Evolutionary conservation across 2,113 vertebrate genomes (phyloP).

Genomic region (Stigmatopora argus): DNA sequence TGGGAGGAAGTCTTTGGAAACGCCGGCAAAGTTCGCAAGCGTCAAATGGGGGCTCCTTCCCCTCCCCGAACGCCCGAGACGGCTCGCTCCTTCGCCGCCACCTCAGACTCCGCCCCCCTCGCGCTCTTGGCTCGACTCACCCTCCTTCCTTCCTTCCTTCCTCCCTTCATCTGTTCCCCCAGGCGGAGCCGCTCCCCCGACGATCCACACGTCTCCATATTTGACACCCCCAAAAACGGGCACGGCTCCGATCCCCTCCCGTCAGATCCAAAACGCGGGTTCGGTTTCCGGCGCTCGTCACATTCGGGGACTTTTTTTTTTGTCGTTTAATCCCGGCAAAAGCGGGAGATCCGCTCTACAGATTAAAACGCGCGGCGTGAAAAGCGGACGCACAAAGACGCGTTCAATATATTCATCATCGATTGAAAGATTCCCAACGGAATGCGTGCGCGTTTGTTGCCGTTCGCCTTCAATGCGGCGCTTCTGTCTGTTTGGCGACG

Average conservation of each 20-base stretch:
- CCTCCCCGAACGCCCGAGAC: constrained; percentile 61
- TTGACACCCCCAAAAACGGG: constrained; percentile 72
- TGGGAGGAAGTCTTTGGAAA: constrained; percentile 73
- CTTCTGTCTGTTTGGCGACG: constrained; percentile 34
- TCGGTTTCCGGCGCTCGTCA: constrained; percentile 71
- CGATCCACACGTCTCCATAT: constrained; percentile 74
- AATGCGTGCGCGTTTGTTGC: constrained; percentile 42
- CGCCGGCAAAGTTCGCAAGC: constrained; percentile 71
- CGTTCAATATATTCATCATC: constrained; percentile 30
- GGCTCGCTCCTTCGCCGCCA: constrained; percentile 59
- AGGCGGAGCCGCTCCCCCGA: constrained; percentile 71
- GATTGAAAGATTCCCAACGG: constrained; percentile 41
- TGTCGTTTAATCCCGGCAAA: constrained; percentile 59
- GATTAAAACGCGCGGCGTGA: constrained; percentile 62
- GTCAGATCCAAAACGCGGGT: constrained; percentile 68
- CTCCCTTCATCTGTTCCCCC: constrained; percentile 73
- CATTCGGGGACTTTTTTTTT: constrained; percentile 67
- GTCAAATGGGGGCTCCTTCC: constrained; percentile 67
- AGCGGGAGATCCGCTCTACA: constrained; percentile 63
- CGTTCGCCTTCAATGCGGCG: constrained; percentile 22
- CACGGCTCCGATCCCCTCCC: constrained; percentile 69
- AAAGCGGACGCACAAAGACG: constrained; percentile 50
- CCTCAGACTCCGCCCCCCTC: constrained; percentile 62
- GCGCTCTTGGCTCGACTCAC: constrained; percentile 71
- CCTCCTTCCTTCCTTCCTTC: constrained; percentile 73